Base-by-base conservation (phyloP, 23 tunicate species). In the Diplosoma virens region DNA sequence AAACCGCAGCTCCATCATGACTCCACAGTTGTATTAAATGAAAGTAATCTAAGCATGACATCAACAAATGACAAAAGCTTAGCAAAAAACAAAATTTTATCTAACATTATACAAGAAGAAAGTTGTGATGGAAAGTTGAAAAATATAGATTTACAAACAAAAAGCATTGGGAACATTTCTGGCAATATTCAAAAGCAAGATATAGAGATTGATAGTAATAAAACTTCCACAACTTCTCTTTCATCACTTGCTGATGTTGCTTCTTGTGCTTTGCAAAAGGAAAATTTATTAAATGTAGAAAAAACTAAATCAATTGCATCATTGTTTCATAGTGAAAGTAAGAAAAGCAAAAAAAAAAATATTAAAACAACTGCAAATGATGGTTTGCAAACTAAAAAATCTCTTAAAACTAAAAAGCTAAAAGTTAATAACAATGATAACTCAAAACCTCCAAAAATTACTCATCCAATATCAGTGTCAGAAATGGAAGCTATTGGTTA, bases 401-500 rank as follows among this genome's bases (percentile, higher is more conserved):
- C n/a, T 16, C 11, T 2, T 34, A 33, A 35, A 67, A 50, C 74
- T 18, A 67, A 67, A 34, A 67, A 67, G 23, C 34, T 28, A 5
- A 63, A 63, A 63, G 20, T 45, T n/a, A n/a, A n/a, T n/a, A n/a
- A n/a, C n/a, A n/a, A n/a, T n/a, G n/a, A n/a, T n/a, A n/a, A n/a
- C n/a, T n/a, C n/a, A 25, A 72, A 72, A 23, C 35, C 18, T 17
- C 48, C 24, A 72, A 72, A 47, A 72, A n/a, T 27, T 29, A 47
- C 11, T 47, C 34, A 33, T 23, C 18, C 34, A 22, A 7, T 29
- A 3, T 2, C 33, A 3, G 33, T n/a, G 3, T 14, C 78, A 21
- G 21, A 9, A 11, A 26, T 80, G 26, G 63, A 41, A 20, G 72
- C 59, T n/a, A 52, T 34, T 3, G 79, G 79, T 2, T 81, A 71